Evolutionary conservation across 35 echinoderm and acorn worm genomes (phyloP).

Genomic region (Ptychodera flava): DNA sequence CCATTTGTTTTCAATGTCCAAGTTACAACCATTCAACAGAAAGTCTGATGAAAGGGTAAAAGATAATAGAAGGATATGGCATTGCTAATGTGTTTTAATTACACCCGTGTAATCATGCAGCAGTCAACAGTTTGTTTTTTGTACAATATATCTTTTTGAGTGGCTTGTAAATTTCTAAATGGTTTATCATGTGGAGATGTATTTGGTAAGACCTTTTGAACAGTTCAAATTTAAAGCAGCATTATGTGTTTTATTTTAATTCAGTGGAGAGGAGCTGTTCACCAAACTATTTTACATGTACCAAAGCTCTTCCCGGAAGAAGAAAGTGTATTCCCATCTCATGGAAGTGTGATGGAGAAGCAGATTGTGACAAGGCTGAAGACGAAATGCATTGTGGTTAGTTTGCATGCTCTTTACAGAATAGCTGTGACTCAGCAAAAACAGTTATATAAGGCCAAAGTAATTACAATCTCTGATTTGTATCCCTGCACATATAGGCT

Average conservation of each 20-base stretch:
- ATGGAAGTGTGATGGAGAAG: conserved; percentile 91
- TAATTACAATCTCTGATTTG: no score
- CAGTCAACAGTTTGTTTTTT: no score
- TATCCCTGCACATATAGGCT: no score
- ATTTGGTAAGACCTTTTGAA: background rate
- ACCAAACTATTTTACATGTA: conserved; percentile 57
- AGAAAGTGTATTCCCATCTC: conserved; percentile 52
- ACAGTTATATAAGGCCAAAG: no score
- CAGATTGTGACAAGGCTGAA: conserved; percentile 72
- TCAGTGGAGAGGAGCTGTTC: conserved; percentile 45
- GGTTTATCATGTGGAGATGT: background rate
- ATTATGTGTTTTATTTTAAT: background rate
- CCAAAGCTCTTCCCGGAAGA: conserved; percentile 20
- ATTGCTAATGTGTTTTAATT: no score
- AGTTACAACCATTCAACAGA: no score
- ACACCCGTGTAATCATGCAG: no score
- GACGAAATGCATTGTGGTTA: conserved; percentile 79
- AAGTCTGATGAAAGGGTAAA: no score
- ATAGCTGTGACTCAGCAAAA: no score
- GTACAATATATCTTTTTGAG: background rate
- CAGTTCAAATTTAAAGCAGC: background rate
- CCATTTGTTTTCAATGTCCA: no score
- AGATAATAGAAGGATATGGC: no score
- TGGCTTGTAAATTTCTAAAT: background rate
- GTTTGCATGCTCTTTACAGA: no score